Percentiles rank a stretch among this genome's conserved stretches.
phyloP scores from a whole-genome alignment of 2,888 invertebrate species.

The Cantharis nigra region DNA sequence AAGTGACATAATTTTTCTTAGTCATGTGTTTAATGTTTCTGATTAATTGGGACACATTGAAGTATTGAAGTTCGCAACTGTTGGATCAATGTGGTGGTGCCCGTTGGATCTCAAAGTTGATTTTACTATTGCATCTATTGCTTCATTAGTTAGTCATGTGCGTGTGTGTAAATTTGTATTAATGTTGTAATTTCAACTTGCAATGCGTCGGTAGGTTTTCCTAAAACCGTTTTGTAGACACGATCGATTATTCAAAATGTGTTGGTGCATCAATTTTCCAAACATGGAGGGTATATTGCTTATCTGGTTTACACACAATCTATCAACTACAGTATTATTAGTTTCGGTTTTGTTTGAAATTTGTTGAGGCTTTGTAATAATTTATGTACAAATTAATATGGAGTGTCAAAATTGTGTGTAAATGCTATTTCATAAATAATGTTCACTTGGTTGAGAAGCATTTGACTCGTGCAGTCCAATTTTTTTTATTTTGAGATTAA shows the following conservation, averaged over 20 bases:
- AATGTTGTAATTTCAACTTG: background rate
- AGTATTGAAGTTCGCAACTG: background rate
- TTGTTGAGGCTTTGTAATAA: background rate
- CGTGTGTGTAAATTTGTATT: background rate
- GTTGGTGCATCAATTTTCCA: background rate
- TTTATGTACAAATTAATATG: background rate
- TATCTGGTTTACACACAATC: background rate
- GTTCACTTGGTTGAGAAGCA: background rate
- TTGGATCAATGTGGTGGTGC: background rate
- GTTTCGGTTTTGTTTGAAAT: background rate
- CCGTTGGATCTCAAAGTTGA: background rate
- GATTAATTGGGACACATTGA: background rate
- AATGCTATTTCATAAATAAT: background rate
- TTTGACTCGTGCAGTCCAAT: background rate
- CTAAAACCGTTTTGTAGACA: background rate
- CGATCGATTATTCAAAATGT: background rate
- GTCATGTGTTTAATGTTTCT: conserved; percentile 1
- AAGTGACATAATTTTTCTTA: conserved; percentile 24
- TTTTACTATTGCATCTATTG: background rate
- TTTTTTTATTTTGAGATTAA: background rate
- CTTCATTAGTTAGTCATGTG: background rate
- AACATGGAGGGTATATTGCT: background rate
- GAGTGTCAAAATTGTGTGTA: background rate
- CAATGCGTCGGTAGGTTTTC: background rate
- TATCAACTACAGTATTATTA: background rate